Conservation (phyloP, 1,140 invertebrate species). For the Drosophila virilis region DNA sequence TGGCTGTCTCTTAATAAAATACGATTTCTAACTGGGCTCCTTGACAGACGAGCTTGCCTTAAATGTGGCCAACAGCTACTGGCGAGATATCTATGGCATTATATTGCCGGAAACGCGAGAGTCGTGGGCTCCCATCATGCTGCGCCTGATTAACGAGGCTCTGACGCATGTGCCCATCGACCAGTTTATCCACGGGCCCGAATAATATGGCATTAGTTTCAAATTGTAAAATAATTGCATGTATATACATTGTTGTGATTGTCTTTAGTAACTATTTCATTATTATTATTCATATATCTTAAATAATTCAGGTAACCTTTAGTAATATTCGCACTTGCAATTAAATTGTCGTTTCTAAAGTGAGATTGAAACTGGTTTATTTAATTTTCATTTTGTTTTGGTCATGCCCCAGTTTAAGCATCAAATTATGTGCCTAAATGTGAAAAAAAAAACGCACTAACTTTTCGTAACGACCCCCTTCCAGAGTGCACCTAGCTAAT, state of each 20-base stretch:
- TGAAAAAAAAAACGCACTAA: conserved; percentile 17
- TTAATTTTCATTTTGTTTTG: conserved; percentile 23
- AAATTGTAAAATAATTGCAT: background rate
- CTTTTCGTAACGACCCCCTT: conserved; percentile 27
- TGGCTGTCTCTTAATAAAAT: background rate
- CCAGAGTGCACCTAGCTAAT: conserved; percentile 37
- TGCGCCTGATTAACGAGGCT: conserved; percentile 66
- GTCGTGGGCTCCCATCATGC: conserved; percentile 70
- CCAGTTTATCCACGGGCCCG: conserved; percentile 45
- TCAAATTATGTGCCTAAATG: conserved; percentile 37
- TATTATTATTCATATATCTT: conserved; percentile 31
- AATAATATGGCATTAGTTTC: background rate
- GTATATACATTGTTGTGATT: conserved; percentile 28
- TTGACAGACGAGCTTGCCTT: conserved; percentile 68
- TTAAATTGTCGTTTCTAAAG: conserved; percentile 38
- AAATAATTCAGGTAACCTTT: conserved; percentile 16
- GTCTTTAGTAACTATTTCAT: conserved; percentile 32
- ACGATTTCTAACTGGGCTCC: background rate
- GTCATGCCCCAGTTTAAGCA: conserved; percentile 64
- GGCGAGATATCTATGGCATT: conserved; percentile 76
- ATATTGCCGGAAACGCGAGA: conserved; percentile 76
- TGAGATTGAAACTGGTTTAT: conserved; percentile 42
- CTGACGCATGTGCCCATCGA: conserved; percentile 69
- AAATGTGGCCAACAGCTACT: conserved; percentile 80
- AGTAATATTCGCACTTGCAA: conserved; percentile 19